Evolutionary conservation across 2,888 invertebrate genomes (phyloP).

Genomic region (Antitype chi): DNA sequence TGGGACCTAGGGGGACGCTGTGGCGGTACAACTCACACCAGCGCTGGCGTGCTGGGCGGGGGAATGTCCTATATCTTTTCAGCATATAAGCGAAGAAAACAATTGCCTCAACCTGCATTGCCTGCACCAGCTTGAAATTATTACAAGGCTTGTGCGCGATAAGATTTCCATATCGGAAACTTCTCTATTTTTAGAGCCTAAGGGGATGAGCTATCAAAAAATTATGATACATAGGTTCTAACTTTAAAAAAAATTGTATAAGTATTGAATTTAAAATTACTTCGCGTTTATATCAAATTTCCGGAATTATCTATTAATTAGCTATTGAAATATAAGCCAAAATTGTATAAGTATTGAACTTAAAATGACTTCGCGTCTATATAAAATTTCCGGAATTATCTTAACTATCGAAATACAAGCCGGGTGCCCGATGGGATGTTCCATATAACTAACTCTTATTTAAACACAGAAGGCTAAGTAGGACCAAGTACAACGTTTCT

Average conservation of each 20-base stretch:
- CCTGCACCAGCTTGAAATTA: neutral
- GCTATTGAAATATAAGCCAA: neutral
- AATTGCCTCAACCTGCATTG: conserved; percentile 7
- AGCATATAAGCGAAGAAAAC: neutral
- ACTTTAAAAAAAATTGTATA: neutral
- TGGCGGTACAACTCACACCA: conserved; percentile 24
- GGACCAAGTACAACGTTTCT: neutral
- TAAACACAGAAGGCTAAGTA: neutral
- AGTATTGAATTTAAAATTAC: conserved; percentile 17
- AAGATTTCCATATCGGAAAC: neutral
- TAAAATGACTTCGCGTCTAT: conserved; percentile 17
- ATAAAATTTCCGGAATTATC: neutral
- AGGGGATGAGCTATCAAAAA: neutral
- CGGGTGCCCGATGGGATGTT: neutral
- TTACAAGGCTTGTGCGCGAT: no score
- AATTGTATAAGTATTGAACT: no score
- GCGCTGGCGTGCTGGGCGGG: conserved; percentile 19
- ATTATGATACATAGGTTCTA: neutral
- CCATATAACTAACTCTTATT: no score
- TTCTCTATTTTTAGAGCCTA: neutral
- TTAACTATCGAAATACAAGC: neutral
- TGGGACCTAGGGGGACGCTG: conserved; percentile 30
- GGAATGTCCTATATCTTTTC: conserved; percentile 35
- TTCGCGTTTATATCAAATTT: conserved; percentile 11
- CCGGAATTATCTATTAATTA: neutral